phyloP scores from a whole-genome alignment of 2,113 vertebrate genomes.

The Solenodon paradoxus region DNA sequence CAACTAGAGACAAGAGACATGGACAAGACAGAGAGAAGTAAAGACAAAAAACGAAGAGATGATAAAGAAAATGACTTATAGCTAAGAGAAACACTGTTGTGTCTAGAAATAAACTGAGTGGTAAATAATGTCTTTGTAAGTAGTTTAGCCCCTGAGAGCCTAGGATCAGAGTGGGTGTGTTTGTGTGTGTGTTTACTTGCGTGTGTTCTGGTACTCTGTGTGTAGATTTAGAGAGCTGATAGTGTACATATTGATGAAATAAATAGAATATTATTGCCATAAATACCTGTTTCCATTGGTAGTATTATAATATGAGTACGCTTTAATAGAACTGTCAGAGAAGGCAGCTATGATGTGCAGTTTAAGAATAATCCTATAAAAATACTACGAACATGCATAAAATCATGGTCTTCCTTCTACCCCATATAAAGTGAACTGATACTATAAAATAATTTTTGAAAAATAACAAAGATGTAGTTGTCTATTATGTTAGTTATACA shows the following conservation, averaged over 20 bases:
- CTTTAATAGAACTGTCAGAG: too few species aligned
- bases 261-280: neutral
- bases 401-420: neutral
- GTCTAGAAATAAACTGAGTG: neutral
- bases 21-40: neutral
- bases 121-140: neutral
- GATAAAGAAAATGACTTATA: neutral
- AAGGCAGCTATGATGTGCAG: neutral
- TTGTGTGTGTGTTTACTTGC: neutral
- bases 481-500: neutral
- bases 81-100: neutral
- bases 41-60: neutral
- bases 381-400: neutral
- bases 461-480: neutral
- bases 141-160: neutral
- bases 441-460: neutral
- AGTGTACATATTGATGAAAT: neutral
- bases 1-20: neutral
- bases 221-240: neutral
- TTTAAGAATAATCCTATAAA: neutral
- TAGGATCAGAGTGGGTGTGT: neutral
- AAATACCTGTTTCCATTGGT: neutral
- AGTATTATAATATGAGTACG: neutral
- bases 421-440: neutral
- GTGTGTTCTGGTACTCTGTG: neutral